Evolutionary conservation across 2,888 invertebrate species (phyloP).

Genomic region (Amphiduros pacificus): DNA sequence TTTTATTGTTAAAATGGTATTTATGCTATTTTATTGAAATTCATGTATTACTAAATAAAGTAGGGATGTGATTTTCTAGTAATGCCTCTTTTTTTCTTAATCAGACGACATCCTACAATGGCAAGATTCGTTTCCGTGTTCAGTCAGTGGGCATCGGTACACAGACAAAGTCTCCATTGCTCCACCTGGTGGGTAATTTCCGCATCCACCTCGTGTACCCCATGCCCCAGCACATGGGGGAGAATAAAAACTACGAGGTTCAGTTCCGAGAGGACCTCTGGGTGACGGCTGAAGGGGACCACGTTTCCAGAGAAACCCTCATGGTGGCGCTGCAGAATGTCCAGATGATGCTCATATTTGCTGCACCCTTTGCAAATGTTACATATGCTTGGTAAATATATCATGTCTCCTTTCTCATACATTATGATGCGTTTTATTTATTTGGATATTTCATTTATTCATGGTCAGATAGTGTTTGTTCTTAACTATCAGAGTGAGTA

Average conservation of each 20-base stretch:
- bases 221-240: constrained; percentile 60
- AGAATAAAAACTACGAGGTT: constrained; percentile 16
- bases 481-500: no score
- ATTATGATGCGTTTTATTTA: no score
- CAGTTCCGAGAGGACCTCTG: constrained; percentile 46
- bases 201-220: constrained; percentile 76
- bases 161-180: constrained; percentile 73
- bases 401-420: no score
- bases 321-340: constrained; percentile 92
- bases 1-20: not conserved
- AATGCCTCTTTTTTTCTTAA: not conserved
- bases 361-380: constrained; percentile 58
- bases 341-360: constrained; percentile 77
- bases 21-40: not conserved
- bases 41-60: no score
- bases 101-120: constrained; percentile 86
- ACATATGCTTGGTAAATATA: constrained; percentile 1
- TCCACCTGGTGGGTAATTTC: constrained; percentile 78
- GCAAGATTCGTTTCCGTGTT: constrained; percentile 73
- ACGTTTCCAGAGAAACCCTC: constrained; percentile 75
- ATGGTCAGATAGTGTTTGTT: no score
- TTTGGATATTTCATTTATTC: no score
- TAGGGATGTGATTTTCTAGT: not conserved
- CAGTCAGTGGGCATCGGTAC: constrained; percentile 49
- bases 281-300: constrained; percentile 22